Percentiles rank a stretch among this genome's conserved stretches.
Conservation (phyloP, 2,888 invertebrate species). For the Synanthedon andrenaeformis region DNA sequence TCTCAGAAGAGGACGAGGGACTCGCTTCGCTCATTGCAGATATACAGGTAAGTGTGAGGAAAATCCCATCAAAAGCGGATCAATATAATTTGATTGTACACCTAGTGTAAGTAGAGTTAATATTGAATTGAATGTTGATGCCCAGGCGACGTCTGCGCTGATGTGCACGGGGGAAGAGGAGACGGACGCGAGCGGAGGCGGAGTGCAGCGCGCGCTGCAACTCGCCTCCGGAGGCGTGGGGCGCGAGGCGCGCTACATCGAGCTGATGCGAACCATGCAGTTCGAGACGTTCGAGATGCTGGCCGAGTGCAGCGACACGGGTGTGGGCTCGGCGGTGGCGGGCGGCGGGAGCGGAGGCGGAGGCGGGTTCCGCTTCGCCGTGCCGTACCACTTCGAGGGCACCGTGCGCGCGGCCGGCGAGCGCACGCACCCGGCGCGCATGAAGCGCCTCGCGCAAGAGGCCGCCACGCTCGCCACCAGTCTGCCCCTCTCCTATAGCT, state of each 20-base stretch:
- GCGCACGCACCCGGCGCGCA: constrained; percentile 86
- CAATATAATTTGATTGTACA: not conserved
- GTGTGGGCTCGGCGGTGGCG: constrained; percentile 77
- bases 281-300: constrained; percentile 96
- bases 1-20: constrained; percentile 90
- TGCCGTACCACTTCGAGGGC: constrained; percentile 91
- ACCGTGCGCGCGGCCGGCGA: constrained; percentile 89
- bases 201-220: constrained; percentile 18
- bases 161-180: constrained; percentile 44
- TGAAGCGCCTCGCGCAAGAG: constrained; percentile 94
- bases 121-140: not conserved
- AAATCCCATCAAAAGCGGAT: not conserved
- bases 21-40: constrained; percentile 90
- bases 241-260: constrained; percentile 77
- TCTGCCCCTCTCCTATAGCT: constrained; percentile 91
- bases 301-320: constrained; percentile 74
- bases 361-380: constrained; percentile 83
- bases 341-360: constrained; percentile 80
- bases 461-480: constrained; percentile 93
- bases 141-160: constrained; percentile 56
- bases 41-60: constrained; percentile 74
- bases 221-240: constrained; percentile 34
- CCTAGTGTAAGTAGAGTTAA: not conserved
- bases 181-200: constrained; percentile 43
- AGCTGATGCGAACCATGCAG: constrained; percentile 89